phyloP scores from a whole-genome alignment of 2,888 invertebrate genomes.

The Belgica antarctica region DNA sequence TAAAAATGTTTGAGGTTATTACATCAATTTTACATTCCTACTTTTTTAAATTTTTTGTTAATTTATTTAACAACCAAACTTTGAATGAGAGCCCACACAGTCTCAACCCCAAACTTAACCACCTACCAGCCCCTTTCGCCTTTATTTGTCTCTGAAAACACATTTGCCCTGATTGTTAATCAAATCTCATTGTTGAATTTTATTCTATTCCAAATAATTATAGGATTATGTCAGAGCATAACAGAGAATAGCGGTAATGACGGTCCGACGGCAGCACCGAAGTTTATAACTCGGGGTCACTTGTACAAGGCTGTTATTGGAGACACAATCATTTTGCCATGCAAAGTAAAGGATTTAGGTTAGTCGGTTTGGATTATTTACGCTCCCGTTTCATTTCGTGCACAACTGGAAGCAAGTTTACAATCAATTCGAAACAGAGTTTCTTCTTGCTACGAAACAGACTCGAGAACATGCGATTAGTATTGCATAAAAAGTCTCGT shows the following conservation, averaged over 20 bases:
- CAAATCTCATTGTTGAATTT: constrained; percentile 21
- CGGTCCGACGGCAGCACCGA: constrained; percentile 57
- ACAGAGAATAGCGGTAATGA: constrained; percentile 37
- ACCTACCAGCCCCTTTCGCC: too few species aligned
- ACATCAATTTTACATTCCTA: too few species aligned
- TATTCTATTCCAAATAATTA: not conserved
- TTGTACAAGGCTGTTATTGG: constrained; percentile 75
- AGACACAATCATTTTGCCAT: constrained; percentile 73
- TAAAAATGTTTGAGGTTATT: too few species aligned
- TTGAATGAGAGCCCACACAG: too few species aligned
- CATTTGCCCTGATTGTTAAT: constrained; percentile 35
- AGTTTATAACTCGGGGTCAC: constrained; percentile 72
- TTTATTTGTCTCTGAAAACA: too few species aligned
- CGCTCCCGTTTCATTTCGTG: not conserved
- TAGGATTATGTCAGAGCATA: constrained; percentile 43
- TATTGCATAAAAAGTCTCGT: not conserved
- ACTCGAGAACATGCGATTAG: not conserved
- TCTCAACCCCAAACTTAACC: too few species aligned
- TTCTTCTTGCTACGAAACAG: not conserved
- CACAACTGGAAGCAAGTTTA: not conserved
- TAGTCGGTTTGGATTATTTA: constrained; percentile 47
- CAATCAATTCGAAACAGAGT: constrained; percentile 10
- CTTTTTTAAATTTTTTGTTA: too few species aligned
- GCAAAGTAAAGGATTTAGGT: constrained; percentile 77
- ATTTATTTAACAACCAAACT: too few species aligned